These are phyloP conservation scores for Prionailurus bengalensis DNA, from an alignment of 2,113 vertebrate species.

Conservation along the genomic window DNA sequence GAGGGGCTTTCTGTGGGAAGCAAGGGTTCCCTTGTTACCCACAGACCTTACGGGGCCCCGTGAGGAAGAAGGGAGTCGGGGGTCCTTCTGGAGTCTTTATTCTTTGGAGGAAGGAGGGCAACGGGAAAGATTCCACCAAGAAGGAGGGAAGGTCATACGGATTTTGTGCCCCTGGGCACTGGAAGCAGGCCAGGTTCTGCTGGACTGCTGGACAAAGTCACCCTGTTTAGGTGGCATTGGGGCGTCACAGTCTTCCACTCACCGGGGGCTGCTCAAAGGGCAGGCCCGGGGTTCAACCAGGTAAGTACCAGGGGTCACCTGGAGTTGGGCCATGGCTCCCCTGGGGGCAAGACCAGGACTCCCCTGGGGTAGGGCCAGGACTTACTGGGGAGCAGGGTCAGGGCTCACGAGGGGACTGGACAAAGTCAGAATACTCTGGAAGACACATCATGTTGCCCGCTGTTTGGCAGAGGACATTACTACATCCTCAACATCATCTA, in stretches of 20 bases:
- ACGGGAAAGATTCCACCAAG: rapidly evolving
- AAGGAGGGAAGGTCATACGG: neutral
- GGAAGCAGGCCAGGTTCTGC: neutral
- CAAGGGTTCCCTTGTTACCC: neutral
- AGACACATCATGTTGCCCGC: neutral
- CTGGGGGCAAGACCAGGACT: neutral
- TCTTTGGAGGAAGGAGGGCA: neutral
- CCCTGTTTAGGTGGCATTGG: neutral
- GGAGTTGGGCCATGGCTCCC: neutral
- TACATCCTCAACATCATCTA: neutral
- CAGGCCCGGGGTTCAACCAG: neutral
- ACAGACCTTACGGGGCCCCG: neutral
- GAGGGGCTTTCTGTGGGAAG: neutral
- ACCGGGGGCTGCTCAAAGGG: neutral
- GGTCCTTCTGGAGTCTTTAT: neutral
- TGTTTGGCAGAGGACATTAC: neutral
- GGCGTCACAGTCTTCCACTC: neutral
- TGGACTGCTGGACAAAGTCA: too few relatives aligned
- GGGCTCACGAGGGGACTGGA: neutral
- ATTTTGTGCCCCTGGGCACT: neutral
- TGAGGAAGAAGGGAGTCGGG: neutral
- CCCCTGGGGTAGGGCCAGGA: neutral
- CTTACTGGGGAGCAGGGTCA: neutral
- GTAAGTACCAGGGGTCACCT: neutral
- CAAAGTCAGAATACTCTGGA: neutral